phyloP scores from a whole-genome alignment of 2,888 invertebrate genomes.

The Tribolium freemani region DNA sequence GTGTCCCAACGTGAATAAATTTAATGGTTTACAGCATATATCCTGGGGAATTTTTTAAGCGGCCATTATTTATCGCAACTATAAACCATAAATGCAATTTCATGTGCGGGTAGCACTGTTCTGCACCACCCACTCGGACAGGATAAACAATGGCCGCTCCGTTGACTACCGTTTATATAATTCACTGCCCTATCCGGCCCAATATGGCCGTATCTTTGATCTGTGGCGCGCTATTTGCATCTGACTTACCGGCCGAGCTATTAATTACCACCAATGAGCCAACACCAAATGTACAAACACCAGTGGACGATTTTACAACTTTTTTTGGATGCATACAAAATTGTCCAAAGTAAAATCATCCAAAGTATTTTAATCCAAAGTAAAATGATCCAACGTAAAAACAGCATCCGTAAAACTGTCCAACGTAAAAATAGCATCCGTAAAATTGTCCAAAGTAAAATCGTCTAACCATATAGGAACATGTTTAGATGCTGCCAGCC shows the following conservation, averaged over 20 bases:
- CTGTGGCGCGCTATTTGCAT: constrained; percentile 53
- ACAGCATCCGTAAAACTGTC: no score
- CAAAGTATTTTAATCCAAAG: no score
- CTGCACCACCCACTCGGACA: constrained; percentile 55
- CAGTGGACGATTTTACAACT: no score
- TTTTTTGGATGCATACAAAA: no score
- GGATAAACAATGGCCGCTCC: constrained; percentile 59
- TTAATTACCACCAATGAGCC: constrained; percentile 11
- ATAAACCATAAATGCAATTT: constrained; percentile 44
- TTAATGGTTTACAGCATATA: constrained; percentile 31
- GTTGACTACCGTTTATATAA: constrained; percentile 61
- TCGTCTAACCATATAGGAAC: no score
- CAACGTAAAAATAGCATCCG: no score
- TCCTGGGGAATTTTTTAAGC: constrained; percentile 20
- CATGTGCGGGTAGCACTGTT: constrained; percentile 44
- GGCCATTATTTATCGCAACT: constrained; percentile 37
- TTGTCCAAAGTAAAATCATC: no score
- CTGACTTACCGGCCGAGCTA: constrained; percentile 10
- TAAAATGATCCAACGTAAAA: no score
- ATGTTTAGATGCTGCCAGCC: no score
- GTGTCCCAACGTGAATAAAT: constrained; percentile 32
- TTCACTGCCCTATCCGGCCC: constrained; percentile 58
- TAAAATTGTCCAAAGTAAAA: no score
- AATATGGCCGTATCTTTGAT: constrained; percentile 64
- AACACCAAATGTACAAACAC: not conserved